Evolutionary conservation across 2,888 invertebrate species (phyloP), one percentile per base, ranked within the genome.

Genomic region (Rambutsinella grinnellia): DNA sequence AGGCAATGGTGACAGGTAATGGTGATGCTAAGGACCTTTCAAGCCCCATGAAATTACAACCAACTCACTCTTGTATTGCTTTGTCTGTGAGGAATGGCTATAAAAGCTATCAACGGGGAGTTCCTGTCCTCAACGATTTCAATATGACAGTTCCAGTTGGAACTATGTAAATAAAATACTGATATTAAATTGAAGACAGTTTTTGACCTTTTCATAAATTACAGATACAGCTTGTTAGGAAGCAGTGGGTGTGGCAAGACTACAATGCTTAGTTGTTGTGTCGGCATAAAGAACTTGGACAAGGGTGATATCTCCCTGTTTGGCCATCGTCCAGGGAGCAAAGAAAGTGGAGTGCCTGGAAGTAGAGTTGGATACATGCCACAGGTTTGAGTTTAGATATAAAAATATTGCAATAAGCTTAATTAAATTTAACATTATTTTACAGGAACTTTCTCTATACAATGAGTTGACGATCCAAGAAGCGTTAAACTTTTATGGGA

Each of bases 321-420:
- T 65, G 97, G 96, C 0, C 94, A 95, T 19, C 92, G 92, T 84
- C 97, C 97, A 0, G 96, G 96, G 2, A 93, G 94, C 1, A 92
- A 91, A 86, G 95, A 93, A 0, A 95, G 93, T 2, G 94, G 94
- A 8, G 94, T 96, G 13, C 97, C 97, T 0, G 97, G 97, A 15
- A 93, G 93, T 85, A 90, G 94, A 21, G 95, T 97, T 10, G 97
- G 97, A 62, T 97, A 96, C 88, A 97, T 97, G 97, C 97, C 97
- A 0, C 94, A 94, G 90, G 93, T 92, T 23, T 8, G 2, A 3
- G 23, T 15, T 21, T 23, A 3, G 26, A 21, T 23, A n/a, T 36
- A 17, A 24, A 47, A 3, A 47, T 61, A 8, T 61, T 36, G 21
- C 24, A 47, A 3, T 61, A 47, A n/a, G 2, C 2, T 15, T 15